Evolutionary conservation across 1,140 invertebrate genomes (phyloP).

Genomic region (Wiebesia pumilae): DNA sequence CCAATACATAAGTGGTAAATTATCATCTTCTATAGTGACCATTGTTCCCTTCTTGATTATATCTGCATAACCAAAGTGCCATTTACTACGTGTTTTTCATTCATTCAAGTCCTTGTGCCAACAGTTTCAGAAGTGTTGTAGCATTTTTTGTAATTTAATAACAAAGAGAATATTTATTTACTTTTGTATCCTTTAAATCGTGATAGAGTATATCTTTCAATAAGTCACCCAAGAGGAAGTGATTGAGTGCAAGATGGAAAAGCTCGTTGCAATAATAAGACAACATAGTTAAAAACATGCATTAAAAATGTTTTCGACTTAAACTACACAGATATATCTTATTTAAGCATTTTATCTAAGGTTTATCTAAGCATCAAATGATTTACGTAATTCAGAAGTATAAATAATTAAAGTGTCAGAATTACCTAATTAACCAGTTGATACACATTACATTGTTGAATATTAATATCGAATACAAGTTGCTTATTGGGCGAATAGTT

Average conservation of each 20-base stretch:
- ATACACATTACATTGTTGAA: no score
- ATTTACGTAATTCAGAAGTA: no score
- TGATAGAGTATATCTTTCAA: neutral
- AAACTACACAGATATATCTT: no score
- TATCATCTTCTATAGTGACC: neutral
- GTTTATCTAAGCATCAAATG: no score
- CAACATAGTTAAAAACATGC: neutral
- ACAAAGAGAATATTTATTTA: neutral
- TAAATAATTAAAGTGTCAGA: no score
- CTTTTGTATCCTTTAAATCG: neutral
- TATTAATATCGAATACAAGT: no score
- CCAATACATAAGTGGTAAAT: neutral
- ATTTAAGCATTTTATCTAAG: no score
- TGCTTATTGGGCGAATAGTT: no score
- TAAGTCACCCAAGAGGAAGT: neutral
- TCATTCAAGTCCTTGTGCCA: neutral
- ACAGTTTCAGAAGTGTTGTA: neutral
- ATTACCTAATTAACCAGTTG: no score
- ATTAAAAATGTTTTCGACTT: no score
- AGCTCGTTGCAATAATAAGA: neutral
- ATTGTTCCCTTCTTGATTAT: conserved; percentile 5
- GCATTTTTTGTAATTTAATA: neutral
- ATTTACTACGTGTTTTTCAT: conserved; percentile 17
- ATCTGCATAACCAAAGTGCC: conserved; percentile 18
- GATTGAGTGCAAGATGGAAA: neutral